A percentile compares a stretch with the other conserved stretches of the same genome.
Conservation (phyloP, 2,113 vertebrate genomes). For the Hemiprocne comata region DNA sequence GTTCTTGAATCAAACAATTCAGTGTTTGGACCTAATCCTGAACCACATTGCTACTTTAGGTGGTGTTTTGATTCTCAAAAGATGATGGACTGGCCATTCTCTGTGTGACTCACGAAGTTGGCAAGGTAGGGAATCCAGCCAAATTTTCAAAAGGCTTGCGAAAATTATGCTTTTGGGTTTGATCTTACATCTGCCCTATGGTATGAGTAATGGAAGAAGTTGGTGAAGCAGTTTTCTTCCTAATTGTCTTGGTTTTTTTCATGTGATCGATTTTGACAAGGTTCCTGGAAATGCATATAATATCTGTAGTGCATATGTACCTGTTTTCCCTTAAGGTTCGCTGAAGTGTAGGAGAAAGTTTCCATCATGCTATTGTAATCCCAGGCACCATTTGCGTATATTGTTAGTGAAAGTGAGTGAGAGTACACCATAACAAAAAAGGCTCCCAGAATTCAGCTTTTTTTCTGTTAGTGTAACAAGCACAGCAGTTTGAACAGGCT, state of each 20-base stretch:
- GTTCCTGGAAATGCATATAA: slow-evolving; percentile 30
- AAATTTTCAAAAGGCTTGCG: not conserved
- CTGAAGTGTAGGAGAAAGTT: slow-evolving; percentile 59
- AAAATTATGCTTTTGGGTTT: slow-evolving; percentile 35
- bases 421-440: not conserved
- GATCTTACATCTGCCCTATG: not conserved
- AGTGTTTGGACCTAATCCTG: not conserved
- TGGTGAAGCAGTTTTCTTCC: slow-evolving; percentile 57
- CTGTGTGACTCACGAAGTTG: not conserved
- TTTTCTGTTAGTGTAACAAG: slow-evolving; percentile 23
- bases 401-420: slow-evolving; percentile 65
- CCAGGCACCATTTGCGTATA: slow-evolving; percentile 38
- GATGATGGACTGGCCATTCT: not conserved
- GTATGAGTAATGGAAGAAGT: slow-evolving; percentile 28
- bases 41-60: not conserved
- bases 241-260: not conserved
- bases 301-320: slow-evolving; percentile 3
- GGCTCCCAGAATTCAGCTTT: slow-evolving; percentile 19
- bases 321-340: slow-evolving; percentile 57
- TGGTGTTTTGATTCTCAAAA: not conserved
- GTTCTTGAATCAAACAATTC: not conserved
- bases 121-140: slow-evolving; percentile 8
- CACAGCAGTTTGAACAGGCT: not conserved
- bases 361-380: slow-evolving; percentile 37
- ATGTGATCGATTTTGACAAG: slow-evolving; percentile 38